Conservation (phyloP, 2,888 invertebrate genomes). For the Aproaerema taeniolella region DNA sequence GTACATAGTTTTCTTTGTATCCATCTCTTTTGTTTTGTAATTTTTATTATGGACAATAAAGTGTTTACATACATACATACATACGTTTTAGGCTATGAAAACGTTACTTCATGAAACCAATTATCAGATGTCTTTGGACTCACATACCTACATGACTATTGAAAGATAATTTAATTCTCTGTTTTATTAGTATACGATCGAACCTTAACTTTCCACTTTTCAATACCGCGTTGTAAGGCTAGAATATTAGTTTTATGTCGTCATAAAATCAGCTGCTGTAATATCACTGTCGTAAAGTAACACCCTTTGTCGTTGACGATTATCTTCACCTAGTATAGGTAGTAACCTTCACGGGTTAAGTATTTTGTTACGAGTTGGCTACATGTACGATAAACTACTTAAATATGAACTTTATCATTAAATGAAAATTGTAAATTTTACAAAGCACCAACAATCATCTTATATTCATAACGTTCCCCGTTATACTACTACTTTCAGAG, state of each 20-base stretch:
- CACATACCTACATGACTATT: too few relatives aligned
- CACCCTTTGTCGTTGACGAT: not conserved
- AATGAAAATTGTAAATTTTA: conserved; percentile 4
- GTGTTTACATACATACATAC: too few relatives aligned
- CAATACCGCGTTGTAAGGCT: conserved; percentile 3
- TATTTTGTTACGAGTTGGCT: conserved; percentile 33
- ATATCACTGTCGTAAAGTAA: not conserved
- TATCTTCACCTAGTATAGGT: too few relatives aligned
- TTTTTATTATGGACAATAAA: too few relatives aligned
- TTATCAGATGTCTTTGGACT: too few relatives aligned
- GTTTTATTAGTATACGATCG: too few relatives aligned
- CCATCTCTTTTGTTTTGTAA: too few relatives aligned
- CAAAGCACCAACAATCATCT: not conserved
- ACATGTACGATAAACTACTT: conserved; percentile 33
- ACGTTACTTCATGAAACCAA: too few relatives aligned
- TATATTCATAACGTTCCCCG: not conserved
- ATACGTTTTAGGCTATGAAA: too few relatives aligned
- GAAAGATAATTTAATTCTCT: too few relatives aligned
- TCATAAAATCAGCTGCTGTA: conserved; percentile 4
- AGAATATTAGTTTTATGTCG: conserved; percentile 3
- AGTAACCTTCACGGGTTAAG: conserved; percentile 9
- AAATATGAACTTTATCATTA: conserved; percentile 10
- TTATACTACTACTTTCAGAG: conserved; percentile 2
- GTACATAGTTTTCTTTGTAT: too few relatives aligned
- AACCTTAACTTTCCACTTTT: not conserved